Percentiles rank a stretch among this genome's conserved stretches.
Conservation (phyloP, 2,797 vertebrate genomes). For the Eremophila alpestris region DNA sequence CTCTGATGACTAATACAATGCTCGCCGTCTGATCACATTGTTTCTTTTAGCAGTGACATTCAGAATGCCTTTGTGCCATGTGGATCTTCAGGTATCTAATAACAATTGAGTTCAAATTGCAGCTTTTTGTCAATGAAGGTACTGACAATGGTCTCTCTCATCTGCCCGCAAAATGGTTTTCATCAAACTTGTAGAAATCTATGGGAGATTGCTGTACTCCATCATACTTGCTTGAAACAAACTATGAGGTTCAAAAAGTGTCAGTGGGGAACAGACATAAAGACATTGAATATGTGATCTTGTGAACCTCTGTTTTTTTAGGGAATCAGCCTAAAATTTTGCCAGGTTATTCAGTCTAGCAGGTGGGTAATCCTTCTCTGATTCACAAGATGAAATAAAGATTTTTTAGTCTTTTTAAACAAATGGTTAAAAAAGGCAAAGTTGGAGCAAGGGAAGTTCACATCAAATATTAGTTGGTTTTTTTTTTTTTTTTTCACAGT, state of each 20-base stretch:
- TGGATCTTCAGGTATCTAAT: constrained; percentile 7
- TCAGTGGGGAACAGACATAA: background rate
- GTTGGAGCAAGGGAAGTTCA: background rate
- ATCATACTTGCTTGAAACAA: background rate
- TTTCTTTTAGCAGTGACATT: constrained; percentile 37
- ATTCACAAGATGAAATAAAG: background rate
- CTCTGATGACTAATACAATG: constrained; percentile 36
- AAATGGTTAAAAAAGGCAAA: background rate
- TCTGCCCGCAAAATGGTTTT: background rate
- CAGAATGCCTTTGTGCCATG: constrained; percentile 1
- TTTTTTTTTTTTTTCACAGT: background rate
- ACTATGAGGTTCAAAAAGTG: background rate
- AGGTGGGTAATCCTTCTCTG: background rate
- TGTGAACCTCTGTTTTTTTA: background rate
- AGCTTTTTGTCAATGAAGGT: background rate
- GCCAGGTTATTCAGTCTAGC: background rate
- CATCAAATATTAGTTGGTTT: background rate
- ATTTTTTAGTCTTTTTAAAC: background rate
- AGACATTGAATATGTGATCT: background rate
- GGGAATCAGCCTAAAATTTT: background rate
- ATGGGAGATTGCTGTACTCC: background rate
- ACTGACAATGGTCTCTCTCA: background rate
- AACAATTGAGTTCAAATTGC: constrained; percentile 14
- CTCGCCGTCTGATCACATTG: background rate
- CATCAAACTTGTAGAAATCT: constrained; percentile 13